These are phyloP conservation scores for Cottoperca gobio DNA, from an alignment of 2,797 vertebrate species.

Conservation along the genomic window DNA sequence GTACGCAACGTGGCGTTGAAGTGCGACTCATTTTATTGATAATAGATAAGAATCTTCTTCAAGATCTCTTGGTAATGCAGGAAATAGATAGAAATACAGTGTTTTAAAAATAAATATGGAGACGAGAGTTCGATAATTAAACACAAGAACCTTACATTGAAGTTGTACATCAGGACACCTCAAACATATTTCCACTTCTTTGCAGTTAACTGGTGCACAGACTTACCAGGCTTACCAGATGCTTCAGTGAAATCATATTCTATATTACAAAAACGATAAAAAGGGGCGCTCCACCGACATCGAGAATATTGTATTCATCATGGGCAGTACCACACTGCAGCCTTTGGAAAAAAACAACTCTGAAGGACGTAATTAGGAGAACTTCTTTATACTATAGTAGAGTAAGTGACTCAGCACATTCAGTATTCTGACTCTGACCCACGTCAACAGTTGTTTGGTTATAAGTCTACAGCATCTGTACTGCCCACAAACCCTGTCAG, in stretches of 20 bases:
- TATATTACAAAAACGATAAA: not conserved
- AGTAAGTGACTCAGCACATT: conserved; percentile 63
- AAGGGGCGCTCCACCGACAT: not conserved
- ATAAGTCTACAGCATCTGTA: conserved; percentile 46
- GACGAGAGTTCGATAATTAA: not conserved
- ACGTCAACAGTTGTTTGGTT: conserved; percentile 62
- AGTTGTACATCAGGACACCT: not conserved
- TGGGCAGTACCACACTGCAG: not conserved
- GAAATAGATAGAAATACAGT: not conserved
- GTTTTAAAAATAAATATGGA: conserved; percentile 5
- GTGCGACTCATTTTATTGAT: conserved; percentile 9
- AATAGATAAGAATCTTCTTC: conserved; percentile 1
- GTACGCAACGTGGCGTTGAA: conserved; percentile 1
- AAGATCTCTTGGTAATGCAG: not conserved
- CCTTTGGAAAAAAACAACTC: not conserved
- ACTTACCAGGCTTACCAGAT: not conserved
- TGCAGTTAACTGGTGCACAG: not conserved
- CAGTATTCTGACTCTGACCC: conserved; percentile 42
- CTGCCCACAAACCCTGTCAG: conserved; percentile 60
- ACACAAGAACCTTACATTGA: not conserved
- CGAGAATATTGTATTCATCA: not conserved
- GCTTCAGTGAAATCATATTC: not conserved
- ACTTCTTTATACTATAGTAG: not conserved
- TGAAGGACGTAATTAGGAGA: not conserved
- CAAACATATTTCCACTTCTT: not conserved